Conservation (phyloP, 2,113 vertebrate genomes). For the Oreochromis aureus region DNA sequence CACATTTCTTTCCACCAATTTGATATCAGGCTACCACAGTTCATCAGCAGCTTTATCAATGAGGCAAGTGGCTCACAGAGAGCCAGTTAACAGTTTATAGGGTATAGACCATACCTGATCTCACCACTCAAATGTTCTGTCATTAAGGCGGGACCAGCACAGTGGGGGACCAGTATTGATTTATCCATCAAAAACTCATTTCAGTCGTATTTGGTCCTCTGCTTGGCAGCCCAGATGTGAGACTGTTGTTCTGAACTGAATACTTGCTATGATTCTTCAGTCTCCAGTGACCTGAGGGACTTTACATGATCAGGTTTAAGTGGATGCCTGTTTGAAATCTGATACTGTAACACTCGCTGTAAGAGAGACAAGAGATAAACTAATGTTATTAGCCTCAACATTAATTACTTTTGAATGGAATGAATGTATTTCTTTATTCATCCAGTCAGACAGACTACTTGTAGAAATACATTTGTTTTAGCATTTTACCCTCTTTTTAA, state of each 20-base stretch:
- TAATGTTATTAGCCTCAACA: not conserved
- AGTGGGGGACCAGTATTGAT: not conserved
- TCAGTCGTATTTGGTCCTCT: not conserved
- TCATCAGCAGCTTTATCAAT: not conserved
- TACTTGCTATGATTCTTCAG: not conserved
- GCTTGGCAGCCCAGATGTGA: not conserved
- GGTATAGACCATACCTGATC: not conserved
- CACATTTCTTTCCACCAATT: not conserved
- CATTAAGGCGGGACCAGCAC: not conserved
- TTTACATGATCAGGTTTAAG: not conserved
- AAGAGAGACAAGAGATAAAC: not conserved
- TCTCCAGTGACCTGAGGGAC: not conserved
- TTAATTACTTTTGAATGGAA: not conserved
- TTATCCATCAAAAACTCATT: slow-evolving; percentile 17
- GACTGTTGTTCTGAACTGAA: not conserved
- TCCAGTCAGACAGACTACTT: not conserved
- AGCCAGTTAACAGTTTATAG: not conserved
- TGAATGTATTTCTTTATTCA: not conserved
- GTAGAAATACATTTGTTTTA: not conserved
- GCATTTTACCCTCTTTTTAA: not conserved
- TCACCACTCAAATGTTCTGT: slow-evolving; percentile 2
- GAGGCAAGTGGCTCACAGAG: not conserved
- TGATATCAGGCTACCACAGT: not conserved
- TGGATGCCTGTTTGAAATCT: not conserved
- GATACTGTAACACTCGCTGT: not conserved